These are phyloP conservation scores for Elysia chlorotica DNA, from an alignment of 1,140 invertebrate species.

Conservation along the genomic window DNA sequence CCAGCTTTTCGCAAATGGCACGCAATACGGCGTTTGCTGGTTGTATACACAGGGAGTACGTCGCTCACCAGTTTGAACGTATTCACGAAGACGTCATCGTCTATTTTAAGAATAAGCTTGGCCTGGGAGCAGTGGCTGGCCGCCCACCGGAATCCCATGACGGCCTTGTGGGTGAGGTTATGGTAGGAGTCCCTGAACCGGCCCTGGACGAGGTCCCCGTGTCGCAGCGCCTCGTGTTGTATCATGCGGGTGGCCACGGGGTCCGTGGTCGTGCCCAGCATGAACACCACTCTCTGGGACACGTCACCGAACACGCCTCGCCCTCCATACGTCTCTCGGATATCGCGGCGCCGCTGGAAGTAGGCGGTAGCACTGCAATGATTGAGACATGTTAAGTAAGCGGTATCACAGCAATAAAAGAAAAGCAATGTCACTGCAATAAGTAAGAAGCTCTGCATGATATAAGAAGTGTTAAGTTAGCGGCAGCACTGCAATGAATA, in stretches of 20 bases:
- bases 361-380: neutral
- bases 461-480: too few relatives aligned
- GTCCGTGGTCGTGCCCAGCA: neutral
- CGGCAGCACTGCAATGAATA: too few relatives aligned
- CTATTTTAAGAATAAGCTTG: slow-evolving; percentile 81
- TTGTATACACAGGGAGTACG: slow-evolving; percentile 2
- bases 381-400: neutral
- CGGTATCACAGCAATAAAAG: too few relatives aligned
- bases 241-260: neutral
- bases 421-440: too few relatives aligned
- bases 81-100: slow-evolving; percentile 85
- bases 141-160: slow-evolving; percentile 85
- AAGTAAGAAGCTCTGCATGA: too few relatives aligned
- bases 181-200: slow-evolving; percentile 43
- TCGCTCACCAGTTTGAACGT: slow-evolving; percentile 61
- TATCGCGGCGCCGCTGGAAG: neutral
- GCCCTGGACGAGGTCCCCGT: slow-evolving; percentile 44
- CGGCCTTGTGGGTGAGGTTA: slow-evolving; percentile 64
- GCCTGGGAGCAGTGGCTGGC: slow-evolving; percentile 69
- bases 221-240: neutral
- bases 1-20: slow-evolving; percentile 19
- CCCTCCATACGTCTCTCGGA: neutral
- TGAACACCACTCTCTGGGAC: neutral
- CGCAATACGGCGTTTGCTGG: slow-evolving; percentile 7
- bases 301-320: neutral